Percentiles rank a stretch among this genome's conserved stretches.
Conservation (phyloP, 2,113 vertebrate genomes). For the Prolemur simus region DNA sequence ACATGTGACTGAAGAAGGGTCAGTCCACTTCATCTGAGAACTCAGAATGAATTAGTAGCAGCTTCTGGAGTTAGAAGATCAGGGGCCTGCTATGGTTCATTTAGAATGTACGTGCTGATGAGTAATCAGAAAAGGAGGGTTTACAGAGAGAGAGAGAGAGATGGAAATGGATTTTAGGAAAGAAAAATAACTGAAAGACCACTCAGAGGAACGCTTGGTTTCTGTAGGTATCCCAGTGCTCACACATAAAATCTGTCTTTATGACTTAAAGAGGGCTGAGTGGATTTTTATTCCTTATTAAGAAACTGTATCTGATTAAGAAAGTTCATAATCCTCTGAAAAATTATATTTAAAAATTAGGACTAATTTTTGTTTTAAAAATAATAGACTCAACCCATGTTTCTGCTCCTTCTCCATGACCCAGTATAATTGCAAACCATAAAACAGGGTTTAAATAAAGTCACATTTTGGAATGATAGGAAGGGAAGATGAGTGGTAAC, state of each 20-base stretch:
- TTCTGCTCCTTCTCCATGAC: neutral
- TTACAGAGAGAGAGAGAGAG: neutral
- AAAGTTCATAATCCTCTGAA: neutral
- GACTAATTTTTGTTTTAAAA: neutral
- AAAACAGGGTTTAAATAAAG: neutral
- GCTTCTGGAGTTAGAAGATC: neutral
- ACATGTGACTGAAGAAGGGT: neutral
- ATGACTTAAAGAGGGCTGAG: neutral
- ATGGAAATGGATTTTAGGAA: neutral
- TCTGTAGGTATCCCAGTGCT: neutral
- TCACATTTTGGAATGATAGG: neutral
- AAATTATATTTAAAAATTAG: neutral
- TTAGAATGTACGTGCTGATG: neutral
- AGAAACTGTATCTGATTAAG: neutral
- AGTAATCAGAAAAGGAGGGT: neutral
- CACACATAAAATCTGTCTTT: neutral
- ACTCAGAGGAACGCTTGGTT: neutral
- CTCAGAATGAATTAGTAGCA: neutral
- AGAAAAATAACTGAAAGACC: neutral
- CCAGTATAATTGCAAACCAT: neutral
- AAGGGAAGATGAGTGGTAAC: neutral
- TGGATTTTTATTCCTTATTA: neutral
- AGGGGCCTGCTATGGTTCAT: neutral
- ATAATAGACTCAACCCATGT: neutral
- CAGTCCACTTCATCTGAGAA: neutral